Evolutionary conservation across 1,140 invertebrate species (phyloP).

Genomic region (Asbolus verrucosus): DNA sequence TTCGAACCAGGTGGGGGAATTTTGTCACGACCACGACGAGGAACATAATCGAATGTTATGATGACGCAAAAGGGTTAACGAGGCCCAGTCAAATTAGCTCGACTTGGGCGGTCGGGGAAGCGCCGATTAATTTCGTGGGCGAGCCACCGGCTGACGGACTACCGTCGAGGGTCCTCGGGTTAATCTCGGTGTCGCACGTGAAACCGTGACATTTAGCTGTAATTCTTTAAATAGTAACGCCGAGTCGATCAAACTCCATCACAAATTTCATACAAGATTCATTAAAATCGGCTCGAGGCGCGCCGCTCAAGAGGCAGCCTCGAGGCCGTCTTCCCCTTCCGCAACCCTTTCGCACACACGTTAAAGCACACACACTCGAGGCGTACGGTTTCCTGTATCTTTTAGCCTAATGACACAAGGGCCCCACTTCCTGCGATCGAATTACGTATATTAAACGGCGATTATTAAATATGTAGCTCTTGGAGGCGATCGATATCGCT

Average conservation of each 20-base stretch:
- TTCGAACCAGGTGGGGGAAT: slow-evolving; percentile 11
- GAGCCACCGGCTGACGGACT: neutral
- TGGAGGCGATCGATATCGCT: slow-evolving; percentile 5
- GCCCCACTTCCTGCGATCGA: neutral
- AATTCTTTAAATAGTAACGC: too few species aligned
- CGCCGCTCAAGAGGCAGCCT: too few species aligned
- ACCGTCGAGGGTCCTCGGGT: neutral
- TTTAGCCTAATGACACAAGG: neutral
- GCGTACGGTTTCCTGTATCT: slow-evolving; percentile 1
- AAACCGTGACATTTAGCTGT: too few species aligned
- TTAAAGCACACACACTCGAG: neutral
- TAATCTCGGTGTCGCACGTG: too few species aligned
- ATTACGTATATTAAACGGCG: slow-evolving; percentile 18
- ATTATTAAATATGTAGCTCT: slow-evolving; percentile 32
- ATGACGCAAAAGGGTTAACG: slow-evolving; percentile 22
- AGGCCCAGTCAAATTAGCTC: neutral
- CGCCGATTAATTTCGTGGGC: neutral
- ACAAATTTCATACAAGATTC: neutral
- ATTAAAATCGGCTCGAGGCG: slow-evolving; percentile 3
- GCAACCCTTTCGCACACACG: neutral
- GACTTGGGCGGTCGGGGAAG: neutral
- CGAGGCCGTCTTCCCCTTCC: neutral
- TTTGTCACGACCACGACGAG: slow-evolving; percentile 3
- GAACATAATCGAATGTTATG: neutral
- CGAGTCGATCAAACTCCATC: neutral